Percentiles rank a stretch among this genome's conserved stretches.
Evolutionary conservation across 2,888 invertebrate genomes (phyloP).

Genomic region (Drosophila quinaria): DNA sequence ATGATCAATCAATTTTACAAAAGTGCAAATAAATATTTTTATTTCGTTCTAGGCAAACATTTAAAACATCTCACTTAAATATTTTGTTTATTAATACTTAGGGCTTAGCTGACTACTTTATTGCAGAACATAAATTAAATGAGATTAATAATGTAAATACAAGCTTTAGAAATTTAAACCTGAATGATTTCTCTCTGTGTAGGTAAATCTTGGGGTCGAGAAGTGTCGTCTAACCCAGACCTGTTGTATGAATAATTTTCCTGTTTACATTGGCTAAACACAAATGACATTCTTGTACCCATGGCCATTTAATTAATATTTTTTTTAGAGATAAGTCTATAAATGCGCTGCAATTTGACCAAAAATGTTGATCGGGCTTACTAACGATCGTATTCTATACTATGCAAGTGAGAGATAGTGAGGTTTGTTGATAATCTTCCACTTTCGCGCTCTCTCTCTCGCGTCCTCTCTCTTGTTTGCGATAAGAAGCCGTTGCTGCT

Average conservation of each 20-base stretch:
- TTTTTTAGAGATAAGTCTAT: slow-evolving; percentile 5
- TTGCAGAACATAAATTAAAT: too few relatives aligned
- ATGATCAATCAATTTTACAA: too few relatives aligned
- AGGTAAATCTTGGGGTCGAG: not conserved
- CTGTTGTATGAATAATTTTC: not conserved
- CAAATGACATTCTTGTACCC: not conserved
- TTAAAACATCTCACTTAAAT: too few relatives aligned
- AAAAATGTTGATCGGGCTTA: not conserved
- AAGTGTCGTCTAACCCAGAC: not conserved
- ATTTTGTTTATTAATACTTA: too few relatives aligned
- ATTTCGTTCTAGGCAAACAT: too few relatives aligned
- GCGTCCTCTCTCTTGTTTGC: not conserved
- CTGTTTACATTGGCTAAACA: not conserved
- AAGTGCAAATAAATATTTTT: too few relatives aligned
- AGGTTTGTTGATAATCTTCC: slow-evolving; percentile 17
- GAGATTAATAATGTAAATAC: not conserved
- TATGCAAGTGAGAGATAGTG: not conserved
- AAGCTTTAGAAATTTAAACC: not conserved
- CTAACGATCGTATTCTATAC: slow-evolving; percentile 10
- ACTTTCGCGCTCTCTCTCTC: not conserved
- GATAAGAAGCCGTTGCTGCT: slow-evolving; percentile 36
- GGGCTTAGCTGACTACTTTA: too few relatives aligned
- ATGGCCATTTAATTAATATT: not conserved
- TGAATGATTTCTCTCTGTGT: not conserved
- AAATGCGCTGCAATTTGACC: slow-evolving; percentile 5